Evolutionary conservation across 1,140 invertebrate genomes (phyloP).

Genomic region (Orius laevigatus): DNA sequence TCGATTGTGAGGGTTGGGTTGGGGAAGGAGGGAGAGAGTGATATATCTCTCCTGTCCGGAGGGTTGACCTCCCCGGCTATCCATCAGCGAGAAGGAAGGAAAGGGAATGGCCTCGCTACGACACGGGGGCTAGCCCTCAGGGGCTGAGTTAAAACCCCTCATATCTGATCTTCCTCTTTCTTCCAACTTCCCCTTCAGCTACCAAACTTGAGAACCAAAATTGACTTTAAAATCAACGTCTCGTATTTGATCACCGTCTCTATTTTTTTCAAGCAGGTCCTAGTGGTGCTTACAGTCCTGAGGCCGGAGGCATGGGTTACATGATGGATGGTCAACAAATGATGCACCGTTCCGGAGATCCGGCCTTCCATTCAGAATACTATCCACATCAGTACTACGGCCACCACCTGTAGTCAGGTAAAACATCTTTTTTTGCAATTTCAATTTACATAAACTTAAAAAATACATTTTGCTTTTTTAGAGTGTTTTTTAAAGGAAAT

Average conservation of each 20-base stretch:
- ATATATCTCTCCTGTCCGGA: constrained; percentile 11
- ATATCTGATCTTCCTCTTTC: constrained; percentile 6
- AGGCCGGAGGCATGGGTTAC: constrained; percentile 76
- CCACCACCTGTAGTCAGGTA: constrained; percentile 30
- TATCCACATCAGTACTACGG: constrained; percentile 81
- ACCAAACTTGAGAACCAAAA: background rate
- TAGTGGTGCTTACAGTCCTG: constrained; percentile 86
- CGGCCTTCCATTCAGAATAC: constrained; percentile 79
- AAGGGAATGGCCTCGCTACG: background rate
- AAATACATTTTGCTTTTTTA: too few relatives aligned
- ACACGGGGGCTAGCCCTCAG: background rate
- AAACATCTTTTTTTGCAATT: background rate
- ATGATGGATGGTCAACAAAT: constrained; percentile 92
- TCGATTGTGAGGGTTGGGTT: constrained; percentile 2
- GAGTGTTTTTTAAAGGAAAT: too few relatives aligned
- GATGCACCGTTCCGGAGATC: constrained; percentile 79
- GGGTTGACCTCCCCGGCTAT: constrained; percentile 9
- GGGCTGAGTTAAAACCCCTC: background rate
- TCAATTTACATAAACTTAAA: background rate
- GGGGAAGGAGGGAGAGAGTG: background rate
- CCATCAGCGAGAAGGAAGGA: background rate
- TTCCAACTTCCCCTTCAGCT: background rate
- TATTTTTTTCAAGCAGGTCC: constrained; percentile 65
- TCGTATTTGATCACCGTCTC: constrained; percentile 57
- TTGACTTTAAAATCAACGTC: constrained; percentile 20